Evolutionary conservation across 2,113 vertebrate species (phyloP), one percentile per base, ranked within the genome.

Genomic region (Aptenodytes patagonicus): DNA sequence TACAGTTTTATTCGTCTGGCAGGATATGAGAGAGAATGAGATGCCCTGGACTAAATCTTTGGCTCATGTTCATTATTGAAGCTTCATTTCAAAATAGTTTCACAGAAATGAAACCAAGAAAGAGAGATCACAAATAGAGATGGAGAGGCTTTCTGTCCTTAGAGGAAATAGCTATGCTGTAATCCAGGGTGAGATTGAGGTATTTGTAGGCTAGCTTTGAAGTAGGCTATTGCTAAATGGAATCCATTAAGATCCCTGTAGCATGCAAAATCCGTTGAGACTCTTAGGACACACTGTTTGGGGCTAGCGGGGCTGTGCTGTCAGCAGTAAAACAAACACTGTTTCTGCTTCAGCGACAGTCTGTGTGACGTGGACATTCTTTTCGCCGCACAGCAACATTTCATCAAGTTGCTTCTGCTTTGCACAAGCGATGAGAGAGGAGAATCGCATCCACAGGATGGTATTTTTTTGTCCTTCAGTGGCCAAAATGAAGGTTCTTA

Each of bases 381-480:
- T 52, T 28, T 19, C 0, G 0, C 61, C 19, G 3, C 42, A 15
- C n/a, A 46, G 51, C 66, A 69, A 1, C 9, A 0, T 57, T 61
- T 54, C 12, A 9, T 61, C 78, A 21, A 6, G 13, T 55, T 44
- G 49, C 60, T 65, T 61, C 42, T 65, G 49, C 46, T 89, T 34
- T 40, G 54, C 34, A n/a, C 31, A 5, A 24, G 60, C 3, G n/a
- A 24, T 0, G 1, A 36, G 38, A 65, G 49, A 54, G n/a, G 28
- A 80, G 36, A 38, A 26, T 42, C 1, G 2, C 13, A 24, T 13
- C 52, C 44, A 9, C 21, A 7, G 54, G 17, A 7, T 12, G 20
- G 7, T 38, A 1, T 3, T 36, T 72, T 42, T 80, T 61, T 31
- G n/a, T 68, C 29, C 18, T 47, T 82, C 19, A 4, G 19, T 25